Evolutionary conservation across 23 tunicate species (phyloP).

Genomic region (Trididemnum nubilum): DNA sequence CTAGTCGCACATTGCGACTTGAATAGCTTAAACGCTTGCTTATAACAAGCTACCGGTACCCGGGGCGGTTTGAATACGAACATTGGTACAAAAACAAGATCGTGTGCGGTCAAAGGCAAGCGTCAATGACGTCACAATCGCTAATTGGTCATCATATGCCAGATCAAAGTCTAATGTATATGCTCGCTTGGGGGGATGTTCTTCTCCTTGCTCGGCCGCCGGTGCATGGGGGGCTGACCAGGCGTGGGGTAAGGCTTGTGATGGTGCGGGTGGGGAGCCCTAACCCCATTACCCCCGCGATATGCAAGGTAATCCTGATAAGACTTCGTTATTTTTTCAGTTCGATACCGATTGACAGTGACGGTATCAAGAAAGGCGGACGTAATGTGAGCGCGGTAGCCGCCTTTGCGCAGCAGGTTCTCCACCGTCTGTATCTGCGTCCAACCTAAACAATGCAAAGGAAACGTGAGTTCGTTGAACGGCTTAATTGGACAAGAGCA

Average conservation of each 20-base stretch:
- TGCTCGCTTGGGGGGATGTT: neutral
- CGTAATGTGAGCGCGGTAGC: conserved; percentile 65
- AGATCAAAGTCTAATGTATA: too few species aligned
- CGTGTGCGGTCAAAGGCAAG: neutral
- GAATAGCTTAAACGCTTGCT: too few species aligned
- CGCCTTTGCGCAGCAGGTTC: conserved; percentile 88
- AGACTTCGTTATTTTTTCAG: conserved; percentile 77
- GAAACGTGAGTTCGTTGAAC: too few species aligned
- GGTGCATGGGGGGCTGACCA: conserved; percentile 3
- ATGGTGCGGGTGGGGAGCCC: neutral
- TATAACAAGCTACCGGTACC: too few species aligned
- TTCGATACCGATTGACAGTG: conserved; percentile 49
- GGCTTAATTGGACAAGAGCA: too few species aligned
- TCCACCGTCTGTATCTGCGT: conserved; percentile 74
- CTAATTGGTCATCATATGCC: neutral
- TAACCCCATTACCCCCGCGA: neutral
- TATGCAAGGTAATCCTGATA: conserved; percentile 52
- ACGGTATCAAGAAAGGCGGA: conserved; percentile 50
- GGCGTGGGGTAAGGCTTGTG: conserved; percentile 27
- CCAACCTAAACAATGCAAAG: conserved; percentile 80
- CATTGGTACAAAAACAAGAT: too few species aligned
- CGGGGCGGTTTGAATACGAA: too few species aligned
- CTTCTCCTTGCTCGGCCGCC: conserved; percentile 15
- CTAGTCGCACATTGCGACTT: too few species aligned
- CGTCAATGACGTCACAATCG: neutral